Conservation (phyloP, 23 tunicate species). For the Trididemnum nubilum region DNA sequence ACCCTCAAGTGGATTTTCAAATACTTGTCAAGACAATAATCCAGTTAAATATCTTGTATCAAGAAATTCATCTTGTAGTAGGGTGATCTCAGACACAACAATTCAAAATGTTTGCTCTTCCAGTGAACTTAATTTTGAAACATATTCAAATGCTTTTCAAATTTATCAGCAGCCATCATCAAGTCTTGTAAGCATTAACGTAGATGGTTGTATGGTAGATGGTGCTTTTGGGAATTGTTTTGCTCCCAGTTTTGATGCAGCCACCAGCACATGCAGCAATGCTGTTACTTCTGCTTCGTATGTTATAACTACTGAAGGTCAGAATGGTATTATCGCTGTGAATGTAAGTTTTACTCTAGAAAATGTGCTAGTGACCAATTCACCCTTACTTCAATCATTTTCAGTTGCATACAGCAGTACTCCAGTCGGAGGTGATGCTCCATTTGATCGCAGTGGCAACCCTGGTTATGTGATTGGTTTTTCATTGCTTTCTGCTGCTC, state of each 20-base stretch:
- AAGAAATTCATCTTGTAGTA: slow-evolving; percentile 24
- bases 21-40: slow-evolving; percentile 42
- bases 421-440: background rate
- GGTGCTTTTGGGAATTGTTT: background rate
- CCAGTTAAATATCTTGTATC: slow-evolving; percentile 46
- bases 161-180: slow-evolving; percentile 24
- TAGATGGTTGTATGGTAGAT: background rate
- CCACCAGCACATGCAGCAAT: background rate
- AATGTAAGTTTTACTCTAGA: background rate
- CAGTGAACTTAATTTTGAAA: slow-evolving; percentile 31
- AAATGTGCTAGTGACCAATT: background rate
- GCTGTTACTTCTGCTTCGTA: slow-evolving; percentile 39
- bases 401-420: background rate
- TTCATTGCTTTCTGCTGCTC: slow-evolving; percentile 44
- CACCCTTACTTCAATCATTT: slow-evolving; percentile 33
- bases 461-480: slow-evolving; percentile 75
- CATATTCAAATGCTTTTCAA: slow-evolving; percentile 44
- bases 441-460: slow-evolving; percentile 53
- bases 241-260: background rate
- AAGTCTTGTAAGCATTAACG: background rate
- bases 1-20: slow-evolving; percentile 45
- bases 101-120: slow-evolving; percentile 20
- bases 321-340: slow-evolving; percentile 42
- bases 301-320: background rate
- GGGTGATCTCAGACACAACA: slow-evolving; percentile 1